Evolutionary conservation across 2,113 vertebrate genomes (phyloP).

Genomic region (Elephas maximus): DNA sequence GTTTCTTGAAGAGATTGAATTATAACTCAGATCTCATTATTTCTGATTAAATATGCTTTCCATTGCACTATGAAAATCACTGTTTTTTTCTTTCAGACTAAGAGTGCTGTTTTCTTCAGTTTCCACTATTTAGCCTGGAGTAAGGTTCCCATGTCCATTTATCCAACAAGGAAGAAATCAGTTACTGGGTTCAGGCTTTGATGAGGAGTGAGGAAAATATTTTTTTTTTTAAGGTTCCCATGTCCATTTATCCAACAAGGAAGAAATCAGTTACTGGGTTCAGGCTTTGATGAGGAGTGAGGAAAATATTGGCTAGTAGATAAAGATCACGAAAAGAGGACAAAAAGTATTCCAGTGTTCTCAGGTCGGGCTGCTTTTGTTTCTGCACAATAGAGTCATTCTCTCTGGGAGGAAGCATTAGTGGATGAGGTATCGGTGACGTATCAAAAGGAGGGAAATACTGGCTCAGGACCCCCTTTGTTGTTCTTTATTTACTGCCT

Average conservation of each 20-base stretch:
- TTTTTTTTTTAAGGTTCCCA: not conserved
- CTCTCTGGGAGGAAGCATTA: not conserved
- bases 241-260: not conserved
- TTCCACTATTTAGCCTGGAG: conserved; percentile 25
- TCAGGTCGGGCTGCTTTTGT: not conserved
- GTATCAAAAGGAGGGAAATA: conserved; percentile 23
- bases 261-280: conserved; percentile 3
- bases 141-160: not conserved
- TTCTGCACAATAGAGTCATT: not conserved
- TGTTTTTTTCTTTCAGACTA: conserved; percentile 23
- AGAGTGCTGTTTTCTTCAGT: conserved; percentile 52
- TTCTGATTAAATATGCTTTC: conserved; percentile 36
- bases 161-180: conserved; percentile 26
- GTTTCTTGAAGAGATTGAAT: not conserved
- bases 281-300: not conserved
- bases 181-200: not conserved
- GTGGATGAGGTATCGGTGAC: not conserved
- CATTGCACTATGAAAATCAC: conserved; percentile 33
- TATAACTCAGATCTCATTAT: not conserved
- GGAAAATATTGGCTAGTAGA: conserved; percentile 48
- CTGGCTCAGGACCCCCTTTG: not conserved
- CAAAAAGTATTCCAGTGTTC: not conserved
- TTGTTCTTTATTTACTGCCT: conserved; percentile 11
- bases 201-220: conserved; percentile 45
- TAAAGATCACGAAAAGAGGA: not conserved